phyloP scores from a whole-genome alignment of 2,113 vertebrate genomes.

The Pachycephala philippinensis region DNA sequence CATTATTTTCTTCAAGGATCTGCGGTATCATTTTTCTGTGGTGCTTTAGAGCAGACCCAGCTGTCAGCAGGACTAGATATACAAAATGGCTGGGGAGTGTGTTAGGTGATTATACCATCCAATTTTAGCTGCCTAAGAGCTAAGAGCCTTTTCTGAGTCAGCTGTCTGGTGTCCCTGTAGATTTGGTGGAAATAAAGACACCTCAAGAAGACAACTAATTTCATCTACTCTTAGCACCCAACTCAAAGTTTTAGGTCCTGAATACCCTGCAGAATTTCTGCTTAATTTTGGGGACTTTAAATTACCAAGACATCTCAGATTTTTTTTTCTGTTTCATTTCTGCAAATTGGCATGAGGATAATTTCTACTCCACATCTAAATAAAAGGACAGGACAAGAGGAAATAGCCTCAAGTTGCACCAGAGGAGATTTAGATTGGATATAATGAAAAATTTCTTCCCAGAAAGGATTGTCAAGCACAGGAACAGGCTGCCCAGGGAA shows the following conservation, averaged over 20 bases:
- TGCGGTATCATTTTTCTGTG: not conserved
- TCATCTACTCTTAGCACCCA: not conserved
- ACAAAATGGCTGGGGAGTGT: not conserved
- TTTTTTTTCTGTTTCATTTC: not conserved
- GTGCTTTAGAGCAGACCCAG: slow-evolving; percentile 33
- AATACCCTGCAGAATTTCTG: not conserved
- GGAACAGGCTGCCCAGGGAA: not conserved
- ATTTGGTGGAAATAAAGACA: not conserved
- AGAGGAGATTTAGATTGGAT: not conserved
- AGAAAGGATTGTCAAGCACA: not conserved
- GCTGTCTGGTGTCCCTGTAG: not conserved
- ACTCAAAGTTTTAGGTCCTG: not conserved
- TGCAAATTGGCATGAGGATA: not conserved
- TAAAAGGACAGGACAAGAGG: not conserved
- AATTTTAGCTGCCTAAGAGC: slow-evolving; percentile 10
- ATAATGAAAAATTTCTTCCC: not conserved
- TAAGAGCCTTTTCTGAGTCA: not conserved
- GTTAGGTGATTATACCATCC: not conserved
- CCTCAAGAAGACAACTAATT: not conserved
- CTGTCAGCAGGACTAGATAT: slow-evolving; percentile 4
- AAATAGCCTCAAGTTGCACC: not conserved
- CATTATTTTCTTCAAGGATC: slow-evolving; percentile 49
- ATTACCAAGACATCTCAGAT: not conserved
- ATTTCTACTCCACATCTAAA: not conserved
- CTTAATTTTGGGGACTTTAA: not conserved